Percentiles rank a stretch among this genome's conserved stretches.
Evolutionary conservation across 2,113 vertebrate genomes (phyloP).

Genomic region (Asarcornis scutulata): DNA sequence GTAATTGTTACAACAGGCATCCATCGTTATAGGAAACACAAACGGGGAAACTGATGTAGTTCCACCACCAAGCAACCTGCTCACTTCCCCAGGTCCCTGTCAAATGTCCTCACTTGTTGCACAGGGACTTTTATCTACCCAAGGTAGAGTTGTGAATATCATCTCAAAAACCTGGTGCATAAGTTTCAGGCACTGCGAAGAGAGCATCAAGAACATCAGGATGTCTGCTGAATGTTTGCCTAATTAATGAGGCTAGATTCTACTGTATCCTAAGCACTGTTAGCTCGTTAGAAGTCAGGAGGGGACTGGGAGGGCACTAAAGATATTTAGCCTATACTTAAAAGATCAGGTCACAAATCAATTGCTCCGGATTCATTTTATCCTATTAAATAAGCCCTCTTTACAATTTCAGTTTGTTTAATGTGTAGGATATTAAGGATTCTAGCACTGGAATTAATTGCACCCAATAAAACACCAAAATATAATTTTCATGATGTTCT

Average conservation of each 20-base stretch:
- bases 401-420: conserved; percentile 16
- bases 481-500: not conserved
- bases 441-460: not conserved
- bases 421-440: conserved; percentile 13
- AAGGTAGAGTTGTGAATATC: not conserved
- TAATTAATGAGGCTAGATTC: conserved; percentile 23
- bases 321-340: not conserved
- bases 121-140: not conserved
- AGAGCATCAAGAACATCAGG: not conserved
- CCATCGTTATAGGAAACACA: not conserved
- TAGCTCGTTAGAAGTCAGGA: conserved; percentile 8
- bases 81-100: not conserved
- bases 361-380: conserved; percentile 44
- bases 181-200: not conserved
- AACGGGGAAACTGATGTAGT: not conserved
- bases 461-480: not conserved
- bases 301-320: conserved; percentile 7
- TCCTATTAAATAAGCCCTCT: not conserved
- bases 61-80: not conserved
- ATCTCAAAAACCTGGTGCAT: not conserved
- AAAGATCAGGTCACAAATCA: conserved; percentile 46
- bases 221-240: not conserved
- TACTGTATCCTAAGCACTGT: not conserved
- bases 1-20: not conserved
- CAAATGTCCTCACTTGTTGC: not conserved